Conservation (phyloP, 2,797 vertebrate species). For the Spinus pinus region DNA sequence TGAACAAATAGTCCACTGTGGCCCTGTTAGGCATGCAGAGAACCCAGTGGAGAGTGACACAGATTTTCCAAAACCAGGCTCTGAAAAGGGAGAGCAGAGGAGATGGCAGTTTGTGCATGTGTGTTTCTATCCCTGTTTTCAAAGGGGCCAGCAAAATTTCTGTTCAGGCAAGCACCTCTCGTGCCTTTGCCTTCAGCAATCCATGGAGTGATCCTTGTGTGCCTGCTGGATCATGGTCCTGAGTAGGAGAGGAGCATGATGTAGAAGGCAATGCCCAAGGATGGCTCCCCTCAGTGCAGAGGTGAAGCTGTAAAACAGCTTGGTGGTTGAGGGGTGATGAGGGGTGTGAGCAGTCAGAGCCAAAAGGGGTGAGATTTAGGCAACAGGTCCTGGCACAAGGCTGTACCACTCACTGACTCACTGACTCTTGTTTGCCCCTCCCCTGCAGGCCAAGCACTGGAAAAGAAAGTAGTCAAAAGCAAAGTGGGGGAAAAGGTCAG, state of each 20-base stretch:
- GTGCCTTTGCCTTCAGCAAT: neutral
- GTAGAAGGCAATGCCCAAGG: neutral
- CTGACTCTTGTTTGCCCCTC: neutral
- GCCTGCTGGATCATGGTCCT: rapidly evolving
- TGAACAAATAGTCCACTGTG: neutral
- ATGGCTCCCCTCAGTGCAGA: neutral
- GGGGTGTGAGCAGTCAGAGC: neutral
- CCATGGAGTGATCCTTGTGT: neutral
- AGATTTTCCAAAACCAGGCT: neutral
- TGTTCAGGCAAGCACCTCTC: neutral
- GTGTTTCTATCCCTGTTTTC: neutral
- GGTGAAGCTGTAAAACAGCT: neutral
- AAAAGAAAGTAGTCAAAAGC: constrained; percentile 28
- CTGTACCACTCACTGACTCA: neutral
- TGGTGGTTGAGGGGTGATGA: neutral
- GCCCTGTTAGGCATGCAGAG: neutral
- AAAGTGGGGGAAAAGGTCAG: constrained; percentile 20
- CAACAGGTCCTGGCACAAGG: neutral
- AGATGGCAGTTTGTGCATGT: neutral
- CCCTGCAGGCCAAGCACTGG: constrained; percentile 7
- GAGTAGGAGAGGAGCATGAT: neutral
- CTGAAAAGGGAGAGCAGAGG: neutral
- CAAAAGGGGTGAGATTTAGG: neutral
- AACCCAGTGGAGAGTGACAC: neutral
- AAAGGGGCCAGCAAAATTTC: neutral